These are phyloP conservation scores for Mormoops blainvillei DNA, from an alignment of 2,113 vertebrate genomes.

Conservation along the genomic window DNA sequence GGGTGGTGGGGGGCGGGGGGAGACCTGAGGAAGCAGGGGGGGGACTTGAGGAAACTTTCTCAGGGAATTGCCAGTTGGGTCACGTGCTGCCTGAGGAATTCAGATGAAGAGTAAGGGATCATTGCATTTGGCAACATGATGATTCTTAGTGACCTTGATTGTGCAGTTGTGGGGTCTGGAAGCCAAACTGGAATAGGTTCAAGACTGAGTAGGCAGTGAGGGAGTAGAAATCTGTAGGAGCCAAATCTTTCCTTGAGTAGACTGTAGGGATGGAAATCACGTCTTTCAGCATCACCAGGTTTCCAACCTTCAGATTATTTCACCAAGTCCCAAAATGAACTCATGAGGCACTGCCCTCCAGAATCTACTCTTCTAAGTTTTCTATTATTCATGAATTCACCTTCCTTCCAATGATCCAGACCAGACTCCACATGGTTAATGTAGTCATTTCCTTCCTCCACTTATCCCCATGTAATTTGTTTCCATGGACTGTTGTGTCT, in stretches of 20 bases:
- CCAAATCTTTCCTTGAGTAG: not conserved
- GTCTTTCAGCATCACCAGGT: not conserved
- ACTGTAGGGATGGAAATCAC: no score
- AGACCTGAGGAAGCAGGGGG: no score
- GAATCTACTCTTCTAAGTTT: not conserved
- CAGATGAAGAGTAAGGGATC: not conserved
- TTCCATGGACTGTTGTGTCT: not conserved
- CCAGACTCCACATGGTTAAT: not conserved
- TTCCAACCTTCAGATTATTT: not conserved
- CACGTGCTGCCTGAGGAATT: not conserved
- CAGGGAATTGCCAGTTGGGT: not conserved
- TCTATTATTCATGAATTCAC: not conserved
- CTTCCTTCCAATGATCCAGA: not conserved
- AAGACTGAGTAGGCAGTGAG: not conserved
- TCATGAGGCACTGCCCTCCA: not conserved
- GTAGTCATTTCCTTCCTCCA: not conserved
- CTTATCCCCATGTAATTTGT: not conserved
- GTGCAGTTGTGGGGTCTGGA: not conserved
- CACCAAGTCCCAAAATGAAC: not conserved
- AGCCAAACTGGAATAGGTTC: not conserved
- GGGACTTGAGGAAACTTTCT: no score
- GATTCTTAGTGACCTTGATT: not conserved
- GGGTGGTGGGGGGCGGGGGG: no score
- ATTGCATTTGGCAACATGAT: not conserved
- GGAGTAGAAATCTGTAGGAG: not conserved